Conservation (phyloP, 2,113 vertebrate species). For the Propithecus coquereli region DNA sequence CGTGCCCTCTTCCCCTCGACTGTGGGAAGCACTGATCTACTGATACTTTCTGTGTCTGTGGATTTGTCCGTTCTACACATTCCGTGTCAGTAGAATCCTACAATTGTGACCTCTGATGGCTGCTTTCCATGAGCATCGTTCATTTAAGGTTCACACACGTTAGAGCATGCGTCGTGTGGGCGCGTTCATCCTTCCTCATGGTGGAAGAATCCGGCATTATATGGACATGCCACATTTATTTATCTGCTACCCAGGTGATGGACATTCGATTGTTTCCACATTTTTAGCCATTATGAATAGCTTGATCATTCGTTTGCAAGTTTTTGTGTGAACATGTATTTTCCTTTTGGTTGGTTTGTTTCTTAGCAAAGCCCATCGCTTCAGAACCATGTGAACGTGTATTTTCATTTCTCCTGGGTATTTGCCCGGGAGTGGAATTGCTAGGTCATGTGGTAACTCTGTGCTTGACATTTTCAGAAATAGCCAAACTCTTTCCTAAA, state of each 20-base stretch:
- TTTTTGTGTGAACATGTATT: rapidly evolving
- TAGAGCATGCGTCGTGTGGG: rapidly evolving
- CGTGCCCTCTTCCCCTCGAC: rapidly evolving
- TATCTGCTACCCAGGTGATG: no score
- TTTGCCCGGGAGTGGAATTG: background rate
- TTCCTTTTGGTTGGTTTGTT: background rate
- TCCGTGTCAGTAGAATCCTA: rapidly evolving
- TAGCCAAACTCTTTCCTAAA: background rate
- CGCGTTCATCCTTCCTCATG: background rate
- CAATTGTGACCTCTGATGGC: background rate
- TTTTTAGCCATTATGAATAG: background rate
- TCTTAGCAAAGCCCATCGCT: no score
- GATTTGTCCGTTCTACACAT: background rate
- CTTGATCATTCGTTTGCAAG: background rate
- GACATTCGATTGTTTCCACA: background rate
- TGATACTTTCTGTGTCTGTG: background rate
- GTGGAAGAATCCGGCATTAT: rapidly evolving
- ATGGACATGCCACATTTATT: rapidly evolving
- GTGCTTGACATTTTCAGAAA: background rate
- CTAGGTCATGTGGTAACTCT: rapidly evolving
- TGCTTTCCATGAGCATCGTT: rapidly evolving
- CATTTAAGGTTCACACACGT: rapidly evolving
- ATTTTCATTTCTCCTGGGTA: background rate
- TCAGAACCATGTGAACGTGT: no score
- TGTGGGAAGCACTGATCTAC: no score